Conservation (phyloP, 2,888 invertebrate species). For the Plebejus melissa region DNA sequence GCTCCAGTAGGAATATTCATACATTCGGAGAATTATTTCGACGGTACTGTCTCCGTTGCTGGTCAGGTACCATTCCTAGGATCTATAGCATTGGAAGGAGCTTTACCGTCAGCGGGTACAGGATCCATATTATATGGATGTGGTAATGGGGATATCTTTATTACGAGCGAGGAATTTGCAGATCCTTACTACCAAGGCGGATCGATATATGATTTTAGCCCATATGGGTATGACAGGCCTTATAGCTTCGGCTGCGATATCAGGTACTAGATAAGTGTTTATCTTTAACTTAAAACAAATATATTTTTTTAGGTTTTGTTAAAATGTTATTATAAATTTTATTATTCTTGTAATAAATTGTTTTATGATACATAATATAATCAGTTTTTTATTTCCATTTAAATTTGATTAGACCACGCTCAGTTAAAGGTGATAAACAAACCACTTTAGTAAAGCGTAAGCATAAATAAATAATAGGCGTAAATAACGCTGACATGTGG, state of each 20-base stretch:
- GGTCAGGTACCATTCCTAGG: slow-evolving; percentile 43
- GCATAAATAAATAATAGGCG: too few species aligned
- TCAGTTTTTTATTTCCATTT: background rate
- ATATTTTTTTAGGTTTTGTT: background rate
- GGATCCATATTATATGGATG: slow-evolving; percentile 33
- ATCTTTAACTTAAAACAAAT: background rate
- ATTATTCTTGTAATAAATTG: background rate
- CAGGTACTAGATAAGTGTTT: slow-evolving; percentile 7
- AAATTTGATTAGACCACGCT: background rate
- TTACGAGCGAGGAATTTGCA: background rate
- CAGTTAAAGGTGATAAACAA: background rate
- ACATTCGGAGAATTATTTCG: slow-evolving; percentile 8
- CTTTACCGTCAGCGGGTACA: slow-evolving; percentile 36
- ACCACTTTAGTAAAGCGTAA: background rate
- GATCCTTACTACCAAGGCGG: background rate
- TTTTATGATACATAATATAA: background rate
- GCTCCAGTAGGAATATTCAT: slow-evolving; percentile 37
- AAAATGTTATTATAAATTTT: background rate
- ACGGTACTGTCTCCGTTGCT: slow-evolving; percentile 32
- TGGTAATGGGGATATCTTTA: slow-evolving; percentile 31
- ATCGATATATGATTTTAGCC: background rate
- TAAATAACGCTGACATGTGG: background rate
- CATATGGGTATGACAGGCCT: slow-evolving; percentile 1
- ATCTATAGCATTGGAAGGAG: slow-evolving; percentile 40
- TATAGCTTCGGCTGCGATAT: background rate